phyloP scores from a whole-genome alignment of 2,113 vertebrate species.

The Acanthisitta chloris region DNA sequence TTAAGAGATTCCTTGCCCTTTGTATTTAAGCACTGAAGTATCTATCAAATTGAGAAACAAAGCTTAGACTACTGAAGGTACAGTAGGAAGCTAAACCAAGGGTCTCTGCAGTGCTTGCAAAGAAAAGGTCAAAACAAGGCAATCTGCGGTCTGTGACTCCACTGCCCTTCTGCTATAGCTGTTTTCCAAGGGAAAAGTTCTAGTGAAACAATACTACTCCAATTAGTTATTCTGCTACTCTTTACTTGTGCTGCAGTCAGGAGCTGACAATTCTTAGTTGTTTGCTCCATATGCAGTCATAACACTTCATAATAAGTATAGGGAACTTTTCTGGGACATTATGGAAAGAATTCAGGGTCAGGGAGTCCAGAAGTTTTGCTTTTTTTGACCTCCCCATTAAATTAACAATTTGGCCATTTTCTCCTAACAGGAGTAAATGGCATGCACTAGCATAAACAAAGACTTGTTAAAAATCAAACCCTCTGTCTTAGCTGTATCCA shows the following conservation, averaged over 20 bases:
- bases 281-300: neutral
- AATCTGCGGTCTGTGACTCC: neutral
- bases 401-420: no score
- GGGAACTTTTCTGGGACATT: neutral
- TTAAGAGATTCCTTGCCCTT: neutral
- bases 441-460: neutral
- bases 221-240: neutral
- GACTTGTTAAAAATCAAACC: neutral
- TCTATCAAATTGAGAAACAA: neutral
- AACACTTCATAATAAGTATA: neutral
- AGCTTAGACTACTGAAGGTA: neutral
- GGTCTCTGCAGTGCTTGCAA: neutral
- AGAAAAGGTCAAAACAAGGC: neutral
- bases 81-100: neutral
- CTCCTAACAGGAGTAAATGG: neutral
- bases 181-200: neutral
- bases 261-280: neutral
- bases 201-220: neutral
- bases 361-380: neutral
- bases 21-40: neutral
- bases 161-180: neutral
- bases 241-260: neutral
- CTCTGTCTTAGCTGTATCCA: neutral
- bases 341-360: neutral
- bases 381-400: neutral